These are phyloP conservation scores for Branchinecta lindahli DNA, from an alignment of 1,140 invertebrate species.

Conservation along the genomic window DNA sequence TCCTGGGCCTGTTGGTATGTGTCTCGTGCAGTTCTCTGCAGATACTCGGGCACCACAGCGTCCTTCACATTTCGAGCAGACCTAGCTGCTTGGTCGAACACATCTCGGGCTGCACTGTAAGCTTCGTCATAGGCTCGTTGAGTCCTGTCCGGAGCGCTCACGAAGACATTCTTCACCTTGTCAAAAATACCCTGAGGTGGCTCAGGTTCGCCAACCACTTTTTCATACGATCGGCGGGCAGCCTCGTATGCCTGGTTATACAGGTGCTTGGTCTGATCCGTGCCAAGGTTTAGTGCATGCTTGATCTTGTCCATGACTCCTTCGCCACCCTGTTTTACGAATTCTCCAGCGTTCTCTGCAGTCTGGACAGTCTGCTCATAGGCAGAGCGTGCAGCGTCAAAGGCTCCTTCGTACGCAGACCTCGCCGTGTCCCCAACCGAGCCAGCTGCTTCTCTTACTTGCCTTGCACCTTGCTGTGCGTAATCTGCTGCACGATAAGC, in stretches of 20 bases:
- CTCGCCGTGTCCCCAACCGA: not conserved
- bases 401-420: not conserved
- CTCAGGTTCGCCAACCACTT: not conserved
- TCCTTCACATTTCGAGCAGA: not conserved
- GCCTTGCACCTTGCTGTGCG: not conserved
- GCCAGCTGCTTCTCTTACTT: not conserved
- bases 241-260: not conserved
- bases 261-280: not conserved
- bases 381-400: not conserved
- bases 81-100: not conserved
- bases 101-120: not conserved
- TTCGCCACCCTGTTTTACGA: not conserved
- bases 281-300: not conserved
- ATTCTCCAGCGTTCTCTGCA: not conserved
- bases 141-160: not conserved
- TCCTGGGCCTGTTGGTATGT: not conserved
- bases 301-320: not conserved
- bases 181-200: not conserved
- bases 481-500: constrained; percentile 1
- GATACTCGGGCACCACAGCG: no score
- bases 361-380: not conserved
- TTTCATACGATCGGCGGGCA: not conserved
- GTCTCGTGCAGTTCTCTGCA: not conserved
- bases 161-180: not conserved
- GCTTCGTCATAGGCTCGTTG: not conserved